Evolutionary conservation across 2,797 vertebrate genomes (phyloP).

Genomic region (Scarus forsteni): DNA sequence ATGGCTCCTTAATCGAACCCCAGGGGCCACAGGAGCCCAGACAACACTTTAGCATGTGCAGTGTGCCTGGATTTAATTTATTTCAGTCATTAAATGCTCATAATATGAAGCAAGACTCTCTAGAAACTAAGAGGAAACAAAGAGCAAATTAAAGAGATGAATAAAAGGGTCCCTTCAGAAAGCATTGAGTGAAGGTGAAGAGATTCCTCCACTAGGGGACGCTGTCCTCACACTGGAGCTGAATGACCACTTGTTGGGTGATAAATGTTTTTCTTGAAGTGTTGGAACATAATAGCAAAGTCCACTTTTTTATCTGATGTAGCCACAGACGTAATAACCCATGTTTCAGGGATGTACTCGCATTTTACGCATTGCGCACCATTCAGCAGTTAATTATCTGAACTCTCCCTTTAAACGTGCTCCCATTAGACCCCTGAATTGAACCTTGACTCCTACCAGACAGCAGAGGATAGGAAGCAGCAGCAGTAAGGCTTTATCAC

Average conservation of each 20-base stretch:
- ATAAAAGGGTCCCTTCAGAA: neutral
- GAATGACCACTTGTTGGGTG: neutral
- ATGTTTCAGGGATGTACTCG: neutral
- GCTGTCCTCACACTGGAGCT: constrained; percentile 11
- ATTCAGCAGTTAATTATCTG: neutral
- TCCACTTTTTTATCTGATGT: neutral
- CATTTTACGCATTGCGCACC: constrained; percentile 9
- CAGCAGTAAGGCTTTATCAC: constrained; percentile 33
- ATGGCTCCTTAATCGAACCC: constrained; percentile 61
- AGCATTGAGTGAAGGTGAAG: no score
- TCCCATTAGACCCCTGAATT: constrained; percentile 19
- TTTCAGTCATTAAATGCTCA: neutral
- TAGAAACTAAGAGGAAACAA: neutral
- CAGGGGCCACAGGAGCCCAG: constrained; percentile 32
- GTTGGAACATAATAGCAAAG: neutral
- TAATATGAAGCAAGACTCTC: neutral
- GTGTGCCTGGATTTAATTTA: neutral
- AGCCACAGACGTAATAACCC: no score
- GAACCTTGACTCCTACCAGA: constrained; percentile 73
- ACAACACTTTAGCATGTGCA: constrained; percentile 15
- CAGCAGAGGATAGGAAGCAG: constrained; percentile 29
- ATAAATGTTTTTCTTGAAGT: no score
- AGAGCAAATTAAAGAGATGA: constrained; percentile 9
- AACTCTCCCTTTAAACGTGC: constrained; percentile 20
- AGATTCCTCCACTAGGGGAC: constrained; percentile 60